Evolutionary conservation across 2,113 vertebrate species (phyloP), one percentile per base, ranked within the genome.

Genomic region (Marcusenius ussheri): DNA sequence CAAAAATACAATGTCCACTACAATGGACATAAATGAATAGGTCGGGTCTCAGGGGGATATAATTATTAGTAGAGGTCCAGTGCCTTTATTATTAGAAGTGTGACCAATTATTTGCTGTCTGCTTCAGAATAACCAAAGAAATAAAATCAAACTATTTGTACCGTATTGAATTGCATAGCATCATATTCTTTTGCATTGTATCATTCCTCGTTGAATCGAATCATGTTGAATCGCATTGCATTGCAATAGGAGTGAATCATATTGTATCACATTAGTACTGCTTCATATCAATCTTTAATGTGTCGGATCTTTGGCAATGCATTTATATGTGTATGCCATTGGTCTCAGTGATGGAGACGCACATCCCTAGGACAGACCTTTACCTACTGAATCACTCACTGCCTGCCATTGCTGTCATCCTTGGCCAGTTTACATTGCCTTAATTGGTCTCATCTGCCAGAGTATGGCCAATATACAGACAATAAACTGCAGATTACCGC

Each of bases 401-500:
- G 62, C 31, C 17, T 0, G 4, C 35, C 77, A 21, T 24, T 31
- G 15, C 45, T 39, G 0, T 27, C 88, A 90, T 80, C 56, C 39
- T 9, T 51, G 2, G 35, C 31, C 80, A 80, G 80, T 89, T 83
- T 83, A 39, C 58, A 56, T 27, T 70, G 31, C 15, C n/a, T 62
- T 90, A 88, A 90, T 90, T 88, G 70, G 87, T 74, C 53, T 42
- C 47, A 83, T 90, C 90, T 88, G 46, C 39, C 15, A 7, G 13
- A 83, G 70, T 42, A 83, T 35, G 51, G 47, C 49, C 53, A 31
- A 24, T 45, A 88, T 56, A 66, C 49, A 88, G 51, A 88, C 56
- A 88, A 87, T 80, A 74, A 90, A 80, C 77, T 47, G 88, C 88
- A 66, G 31, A 90, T 80, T 49, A 8, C 35, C 49, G 13, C 86